These are phyloP conservation scores for Bagarius yarrelli DNA, from an alignment of 2,113 vertebrate species.

Conservation along the genomic window DNA sequence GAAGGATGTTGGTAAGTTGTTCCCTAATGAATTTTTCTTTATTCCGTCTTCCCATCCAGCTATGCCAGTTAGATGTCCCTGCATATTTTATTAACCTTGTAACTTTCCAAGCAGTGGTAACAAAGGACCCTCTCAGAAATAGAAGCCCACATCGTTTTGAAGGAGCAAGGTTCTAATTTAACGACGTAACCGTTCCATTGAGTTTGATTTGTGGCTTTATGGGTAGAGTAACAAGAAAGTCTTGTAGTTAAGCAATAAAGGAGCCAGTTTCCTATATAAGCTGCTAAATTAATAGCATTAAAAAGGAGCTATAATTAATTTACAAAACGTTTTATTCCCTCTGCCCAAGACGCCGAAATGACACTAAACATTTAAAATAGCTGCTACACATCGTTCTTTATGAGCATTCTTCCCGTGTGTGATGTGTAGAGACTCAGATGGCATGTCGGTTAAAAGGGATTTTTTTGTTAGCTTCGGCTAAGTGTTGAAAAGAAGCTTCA, in stretches of 20 bases:
- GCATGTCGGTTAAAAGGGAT: slow-evolving; percentile 24
- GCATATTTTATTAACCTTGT: not conserved
- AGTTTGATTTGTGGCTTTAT: slow-evolving; percentile 5
- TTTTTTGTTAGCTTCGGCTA: slow-evolving; percentile 24
- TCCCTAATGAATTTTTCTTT: slow-evolving; percentile 37
- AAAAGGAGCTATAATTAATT: slow-evolving; percentile 22
- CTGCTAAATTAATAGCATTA: not conserved
- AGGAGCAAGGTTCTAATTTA: slow-evolving; percentile 5
- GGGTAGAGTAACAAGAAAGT: slow-evolving; percentile 1
- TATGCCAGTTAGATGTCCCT: not conserved
- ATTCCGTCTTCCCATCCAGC: slow-evolving; percentile 13
- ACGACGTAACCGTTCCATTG: slow-evolving; percentile 16
- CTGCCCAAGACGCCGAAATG: not conserved
- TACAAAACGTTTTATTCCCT: not conserved
- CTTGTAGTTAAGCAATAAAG: not conserved
- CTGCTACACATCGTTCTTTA: not conserved
- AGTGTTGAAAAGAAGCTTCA: slow-evolving; percentile 43
- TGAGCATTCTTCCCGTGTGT: slow-evolving; percentile 10
- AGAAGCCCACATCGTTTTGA: slow-evolving; percentile 5
- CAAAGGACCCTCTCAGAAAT: slow-evolving; percentile 9
- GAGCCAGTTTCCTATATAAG: slow-evolving; percentile 3
- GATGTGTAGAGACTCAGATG: slow-evolving; percentile 1
- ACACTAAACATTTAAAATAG: not conserved
- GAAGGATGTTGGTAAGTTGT: slow-evolving; percentile 12
- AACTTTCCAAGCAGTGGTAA: slow-evolving; percentile 5